Evolutionary conservation across 2,888 invertebrate genomes (phyloP).

Genomic region (Lobophora halterata): DNA sequence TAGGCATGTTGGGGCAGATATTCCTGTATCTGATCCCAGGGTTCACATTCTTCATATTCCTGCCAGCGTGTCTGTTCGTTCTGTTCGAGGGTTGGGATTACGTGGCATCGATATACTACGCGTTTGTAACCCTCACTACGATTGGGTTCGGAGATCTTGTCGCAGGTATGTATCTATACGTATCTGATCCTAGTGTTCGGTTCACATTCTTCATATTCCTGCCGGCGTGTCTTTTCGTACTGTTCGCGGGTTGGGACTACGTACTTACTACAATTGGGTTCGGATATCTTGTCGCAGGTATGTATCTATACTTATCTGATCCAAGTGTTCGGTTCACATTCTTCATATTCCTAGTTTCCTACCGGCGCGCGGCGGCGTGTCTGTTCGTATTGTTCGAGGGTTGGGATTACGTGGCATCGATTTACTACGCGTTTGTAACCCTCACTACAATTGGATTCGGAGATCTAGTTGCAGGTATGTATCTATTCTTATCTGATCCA

Average conservation of each 20-base stretch:
- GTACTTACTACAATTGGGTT: constrained; percentile 94
- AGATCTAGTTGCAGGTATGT: constrained; percentile 92
- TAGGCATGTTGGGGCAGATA: constrained; percentile 89
- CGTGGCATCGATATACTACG: constrained; percentile 91
- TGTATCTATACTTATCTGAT: constrained; percentile 16
- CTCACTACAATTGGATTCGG: constrained; percentile 95
- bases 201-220: constrained; percentile 92
- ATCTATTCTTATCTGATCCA: constrained; percentile 2
- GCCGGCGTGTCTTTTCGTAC: constrained; percentile 91
- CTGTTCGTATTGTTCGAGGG: constrained; percentile 91
- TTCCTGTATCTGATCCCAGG: constrained; percentile 93
- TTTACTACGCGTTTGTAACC: constrained; percentile 94
- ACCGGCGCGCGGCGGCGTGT: constrained; percentile 91
- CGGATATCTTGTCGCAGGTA: constrained; percentile 95
- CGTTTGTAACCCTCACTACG: constrained; percentile 92
- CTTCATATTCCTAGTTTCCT: constrained; percentile 93
- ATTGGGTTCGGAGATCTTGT: constrained; percentile 97
- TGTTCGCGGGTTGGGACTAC: constrained; percentile 93
- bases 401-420: constrained; percentile 91
- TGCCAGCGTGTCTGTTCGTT: constrained; percentile 92
- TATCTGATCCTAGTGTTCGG: too few relatives aligned
- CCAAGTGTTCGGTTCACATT: constrained; percentile 91
- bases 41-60: constrained; percentile 91
- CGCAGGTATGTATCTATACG: constrained; percentile 83
- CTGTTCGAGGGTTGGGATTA: constrained; percentile 93